Base-by-base conservation (phyloP, 2,888 invertebrate genomes). In the Microplitis manilae region DNA sequence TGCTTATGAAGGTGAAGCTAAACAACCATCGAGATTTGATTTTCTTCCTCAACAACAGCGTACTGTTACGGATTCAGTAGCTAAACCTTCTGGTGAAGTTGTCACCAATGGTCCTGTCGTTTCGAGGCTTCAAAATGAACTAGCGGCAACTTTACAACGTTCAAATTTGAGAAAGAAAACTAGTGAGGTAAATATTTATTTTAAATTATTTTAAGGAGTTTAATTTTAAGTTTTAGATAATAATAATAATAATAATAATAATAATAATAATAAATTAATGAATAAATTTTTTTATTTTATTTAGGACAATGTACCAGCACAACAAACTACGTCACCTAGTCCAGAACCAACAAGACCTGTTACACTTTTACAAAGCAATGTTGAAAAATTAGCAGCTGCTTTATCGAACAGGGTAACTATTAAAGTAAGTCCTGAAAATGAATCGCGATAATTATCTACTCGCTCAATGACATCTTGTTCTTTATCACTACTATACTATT, bases 101-200 rank as follows among this genome's bases (percentile, higher is more conserved):
- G 91, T 91, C 75, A 90, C 89, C 76, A 90, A 88, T 39, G 91
- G 91, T 40, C 92, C 93, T 0, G 92, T 94, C 72, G 91, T 93
- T 15, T 94, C 93, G 84, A 92, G 93, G 84, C 90, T 96, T 77
- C 95, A 95, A 84, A 93, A 93, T 77, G 95, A 96, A 90, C 90
- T 96, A 82, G 94, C 93, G 75, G 93, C 94, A 78, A 96, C 95
- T 6, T 90, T 96, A 79, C 94, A 94, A 84, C 93, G 95, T 87
- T 95, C 95, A 75, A 95, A 95, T 91, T 91, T 95, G 85, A 93
- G 93, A 85, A 94, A 94, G 90, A 93, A 93, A 90, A 94, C 94
- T 89, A 94, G 94, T 88, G 80, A 78, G 80, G 84, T 84, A 71
- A 68, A 59, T 8, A 4, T 50, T 41, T 65, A 64, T 20, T 6